Evolutionary conservation across 92 coral and sea anemone species (phyloP).

Genomic region (Blastomussa wellsi): DNA sequence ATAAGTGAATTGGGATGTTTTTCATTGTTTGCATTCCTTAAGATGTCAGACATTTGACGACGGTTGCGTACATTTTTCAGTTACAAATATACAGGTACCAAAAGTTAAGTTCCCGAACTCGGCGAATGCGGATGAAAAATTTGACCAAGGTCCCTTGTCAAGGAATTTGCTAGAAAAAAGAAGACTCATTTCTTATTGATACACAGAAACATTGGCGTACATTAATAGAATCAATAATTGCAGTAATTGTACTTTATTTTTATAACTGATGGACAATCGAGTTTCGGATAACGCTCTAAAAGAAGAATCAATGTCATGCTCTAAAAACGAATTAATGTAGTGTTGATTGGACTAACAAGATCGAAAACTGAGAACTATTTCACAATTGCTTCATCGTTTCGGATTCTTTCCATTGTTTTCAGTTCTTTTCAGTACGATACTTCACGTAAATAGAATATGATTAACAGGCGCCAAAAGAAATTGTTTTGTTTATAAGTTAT

Average conservation of each 20-base stretch:
- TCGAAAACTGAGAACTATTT: no score
- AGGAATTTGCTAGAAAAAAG: not conserved
- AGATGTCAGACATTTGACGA: not conserved
- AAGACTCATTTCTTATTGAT: not conserved
- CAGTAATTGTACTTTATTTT: not conserved
- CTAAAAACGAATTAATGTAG: not conserved
- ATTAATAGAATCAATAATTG: slow-evolving; percentile 1
- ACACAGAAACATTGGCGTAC: not conserved
- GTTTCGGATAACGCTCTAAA: not conserved
- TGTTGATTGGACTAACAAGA: not conserved
- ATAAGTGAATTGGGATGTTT: slow-evolving; percentile 8
- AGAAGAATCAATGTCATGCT: no score
- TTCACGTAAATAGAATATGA: not conserved
- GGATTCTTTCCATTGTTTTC: not conserved
- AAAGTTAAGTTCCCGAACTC: not conserved
- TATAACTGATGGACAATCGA: not conserved
- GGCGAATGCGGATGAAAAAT: not conserved
- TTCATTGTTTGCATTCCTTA: slow-evolving; percentile 11
- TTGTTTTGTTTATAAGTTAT: slow-evolving; percentile 1
- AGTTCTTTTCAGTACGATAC: not conserved
- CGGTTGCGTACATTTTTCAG: not conserved
- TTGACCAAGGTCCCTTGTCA: not conserved
- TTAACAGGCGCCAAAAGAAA: not conserved
- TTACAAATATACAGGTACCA: not conserved
- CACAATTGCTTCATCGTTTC: not conserved